Percentiles rank a stretch among this genome's conserved stretches.
Evolutionary conservation across 1,140 invertebrate species (phyloP).

Genomic region (Drosophila mauritiana): DNA sequence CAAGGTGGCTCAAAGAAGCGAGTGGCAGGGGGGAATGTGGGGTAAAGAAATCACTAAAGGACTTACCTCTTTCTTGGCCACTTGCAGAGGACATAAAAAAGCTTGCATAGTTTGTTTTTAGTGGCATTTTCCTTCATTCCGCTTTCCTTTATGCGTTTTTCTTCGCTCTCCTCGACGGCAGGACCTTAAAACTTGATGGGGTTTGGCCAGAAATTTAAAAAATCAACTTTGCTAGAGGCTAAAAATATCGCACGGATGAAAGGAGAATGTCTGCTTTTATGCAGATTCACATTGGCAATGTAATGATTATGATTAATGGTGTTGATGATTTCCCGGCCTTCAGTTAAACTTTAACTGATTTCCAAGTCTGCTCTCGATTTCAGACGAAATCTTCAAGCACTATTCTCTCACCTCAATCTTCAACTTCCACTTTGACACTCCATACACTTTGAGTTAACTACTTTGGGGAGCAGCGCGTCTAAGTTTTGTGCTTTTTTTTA

Average conservation of each 20-base stretch:
- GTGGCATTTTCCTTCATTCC: constrained; percentile 38
- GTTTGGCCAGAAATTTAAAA: constrained; percentile 27
- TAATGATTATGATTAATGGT: constrained; percentile 8
- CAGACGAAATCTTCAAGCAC: neutral
- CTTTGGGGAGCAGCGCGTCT: constrained; percentile 23
- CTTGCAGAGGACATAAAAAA: constrained; percentile 46
- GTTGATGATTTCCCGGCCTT: too few species aligned
- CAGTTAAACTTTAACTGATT: constrained; percentile 7
- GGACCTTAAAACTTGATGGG: constrained; percentile 19
- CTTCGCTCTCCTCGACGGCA: constrained; percentile 16
- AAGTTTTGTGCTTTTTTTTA: constrained; percentile 6
- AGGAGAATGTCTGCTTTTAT: neutral
- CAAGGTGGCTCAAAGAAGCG: constrained; percentile 59
- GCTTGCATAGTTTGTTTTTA: constrained; percentile 44
- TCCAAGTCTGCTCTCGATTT: neutral
- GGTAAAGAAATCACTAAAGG: constrained; percentile 21
- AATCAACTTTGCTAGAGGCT: constrained; percentile 6
- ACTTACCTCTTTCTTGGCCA: constrained; percentile 53
- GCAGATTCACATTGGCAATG: constrained; percentile 1
- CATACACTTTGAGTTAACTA: constrained; percentile 31
- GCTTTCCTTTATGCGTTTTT: constrained; percentile 23
- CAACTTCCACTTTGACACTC: constrained; percentile 37
- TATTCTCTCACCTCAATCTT: constrained; percentile 11
- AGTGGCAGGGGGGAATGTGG: constrained; percentile 11
- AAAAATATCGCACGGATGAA: neutral